Percentiles rank a stretch among this genome's conserved stretches.
phyloP scores from a whole-genome alignment of 2,797 vertebrate species.

The Lepilemur ruficaudatus region DNA sequence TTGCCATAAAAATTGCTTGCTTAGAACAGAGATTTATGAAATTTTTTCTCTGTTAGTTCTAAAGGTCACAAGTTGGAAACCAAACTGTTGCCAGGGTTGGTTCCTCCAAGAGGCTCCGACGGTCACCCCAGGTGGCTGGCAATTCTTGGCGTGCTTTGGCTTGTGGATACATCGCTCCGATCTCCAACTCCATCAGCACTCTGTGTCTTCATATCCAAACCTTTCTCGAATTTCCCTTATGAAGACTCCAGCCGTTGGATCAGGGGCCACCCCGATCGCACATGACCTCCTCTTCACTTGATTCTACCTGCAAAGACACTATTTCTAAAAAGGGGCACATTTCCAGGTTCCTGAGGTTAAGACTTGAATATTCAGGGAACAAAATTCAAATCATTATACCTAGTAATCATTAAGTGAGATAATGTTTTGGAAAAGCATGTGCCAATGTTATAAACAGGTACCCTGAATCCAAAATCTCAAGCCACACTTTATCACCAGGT shows the following conservation, averaged over 20 bases:
- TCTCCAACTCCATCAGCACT: neutral
- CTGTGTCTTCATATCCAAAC: neutral
- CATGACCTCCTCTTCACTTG: neutral
- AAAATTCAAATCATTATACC: fast-evolving
- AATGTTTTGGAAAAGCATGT: neutral
- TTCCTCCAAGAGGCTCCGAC: neutral
- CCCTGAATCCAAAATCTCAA: neutral
- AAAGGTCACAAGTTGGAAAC: neutral
- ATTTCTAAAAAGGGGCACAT: neutral
- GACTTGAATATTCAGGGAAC: no score
- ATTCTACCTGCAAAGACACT: neutral
- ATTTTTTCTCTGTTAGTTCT: neutral
- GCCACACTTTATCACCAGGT: fast-evolving
- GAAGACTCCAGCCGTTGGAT: neutral
- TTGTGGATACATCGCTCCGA: fast-evolving
- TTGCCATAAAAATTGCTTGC: neutral
- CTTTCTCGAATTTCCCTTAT: neutral
- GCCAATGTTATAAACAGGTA: no score
- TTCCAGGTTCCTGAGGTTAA: no score
- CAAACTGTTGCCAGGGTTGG: no score
- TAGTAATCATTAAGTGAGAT: neutral
- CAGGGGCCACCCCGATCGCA: neutral
- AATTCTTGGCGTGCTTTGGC: fast-evolving
- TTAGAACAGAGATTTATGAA: neutral
- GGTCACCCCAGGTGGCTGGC: no score